Base-by-base conservation (phyloP, 2,113 vertebrate species). In the Upupa epops region DNA sequence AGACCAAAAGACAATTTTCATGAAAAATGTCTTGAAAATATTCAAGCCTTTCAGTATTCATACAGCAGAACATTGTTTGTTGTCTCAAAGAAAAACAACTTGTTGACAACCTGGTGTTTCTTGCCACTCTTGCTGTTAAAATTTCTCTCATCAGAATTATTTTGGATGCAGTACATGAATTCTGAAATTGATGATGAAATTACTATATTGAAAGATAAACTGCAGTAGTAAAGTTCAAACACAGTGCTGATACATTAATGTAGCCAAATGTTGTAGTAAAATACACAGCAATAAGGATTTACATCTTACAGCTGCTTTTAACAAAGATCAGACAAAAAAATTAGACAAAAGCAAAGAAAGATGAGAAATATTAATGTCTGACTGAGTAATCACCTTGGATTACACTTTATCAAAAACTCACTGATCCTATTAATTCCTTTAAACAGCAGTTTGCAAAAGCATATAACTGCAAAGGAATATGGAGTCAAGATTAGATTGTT, bases 341-440 rank as follows among this genome's bases (percentile, higher is more conserved):
- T 85, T 61, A 82, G 42, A 83, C 49, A 86, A 90, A 80, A 75
- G 54, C 45, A 76, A 52, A 90, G 71, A 56, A 78, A 61, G 32
- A 81, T 84, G 54, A 91, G 51, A 83, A 79, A 64, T 63, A 84
- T 4, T 49, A 88, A 58, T 4, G 3, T 58, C 73, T 95, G 83
- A 93, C 46, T 46, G 70, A 92, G 81, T 82, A 93, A 93, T 74
- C 65, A 70, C 32, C 40, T 49, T 70, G 36, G 64, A 90, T 90
- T 88, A 76, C 58, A 40, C 83, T 70, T 32, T 66, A 85, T 59
- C 64, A 75, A 76, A 87, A 89, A 22, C 54, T 87, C 70, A 59
- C 16, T 74, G 77, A 66, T 83, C 54, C 74, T 83, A 58, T 58
- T 86, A 1, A 81, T 73, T 83, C 88, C 76, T 77, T 83, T 46